phyloP scores from a whole-genome alignment of 2,888 invertebrate species.

The Pogonocherus hispidulus region DNA sequence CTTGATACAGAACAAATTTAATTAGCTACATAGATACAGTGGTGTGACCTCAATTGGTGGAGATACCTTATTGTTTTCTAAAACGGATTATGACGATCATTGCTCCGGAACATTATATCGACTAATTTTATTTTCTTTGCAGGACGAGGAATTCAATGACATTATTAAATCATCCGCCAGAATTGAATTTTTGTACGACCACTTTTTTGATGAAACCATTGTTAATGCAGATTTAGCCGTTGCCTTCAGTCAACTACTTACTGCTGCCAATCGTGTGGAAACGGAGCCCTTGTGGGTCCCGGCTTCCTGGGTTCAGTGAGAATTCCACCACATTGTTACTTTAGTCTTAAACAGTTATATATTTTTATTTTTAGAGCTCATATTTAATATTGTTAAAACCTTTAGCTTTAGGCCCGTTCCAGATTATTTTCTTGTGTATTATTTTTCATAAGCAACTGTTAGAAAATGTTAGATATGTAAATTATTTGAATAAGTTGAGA shows the following conservation, averaged over 20 bases:
- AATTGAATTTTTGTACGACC: conserved; percentile 93
- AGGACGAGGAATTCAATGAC: conserved; percentile 94
- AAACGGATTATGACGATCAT: too few species aligned
- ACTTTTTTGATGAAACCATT: conserved; percentile 93
- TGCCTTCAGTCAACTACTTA: conserved; percentile 88
- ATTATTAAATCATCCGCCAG: conserved; percentile 88
- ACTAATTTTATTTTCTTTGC: conserved; percentile 64
- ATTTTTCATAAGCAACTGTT: not conserved
- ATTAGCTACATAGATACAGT: too few species aligned
- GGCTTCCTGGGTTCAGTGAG: conserved; percentile 89
- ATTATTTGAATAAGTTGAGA: not conserved
- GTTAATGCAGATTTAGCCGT: conserved; percentile 91
- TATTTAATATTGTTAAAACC: conserved; percentile 41
- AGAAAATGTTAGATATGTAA: not conserved
- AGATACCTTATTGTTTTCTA: too few species aligned
- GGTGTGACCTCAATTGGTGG: too few species aligned
- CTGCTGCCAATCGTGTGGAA: conserved; percentile 87
- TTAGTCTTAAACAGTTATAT: conserved; percentile 41
- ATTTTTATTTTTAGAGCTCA: conserved; percentile 47
- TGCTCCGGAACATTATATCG: too few species aligned
- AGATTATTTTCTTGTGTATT: conserved; percentile 3
- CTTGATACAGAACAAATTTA: too few species aligned
- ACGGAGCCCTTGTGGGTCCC: conserved; percentile 97
- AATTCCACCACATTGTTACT: conserved; percentile 37
- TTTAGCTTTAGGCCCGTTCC: conserved; percentile 19